These are phyloP conservation scores for Cerceris ruficornis DNA, from an alignment of 2,888 invertebrate species.

Conservation along the genomic window DNA sequence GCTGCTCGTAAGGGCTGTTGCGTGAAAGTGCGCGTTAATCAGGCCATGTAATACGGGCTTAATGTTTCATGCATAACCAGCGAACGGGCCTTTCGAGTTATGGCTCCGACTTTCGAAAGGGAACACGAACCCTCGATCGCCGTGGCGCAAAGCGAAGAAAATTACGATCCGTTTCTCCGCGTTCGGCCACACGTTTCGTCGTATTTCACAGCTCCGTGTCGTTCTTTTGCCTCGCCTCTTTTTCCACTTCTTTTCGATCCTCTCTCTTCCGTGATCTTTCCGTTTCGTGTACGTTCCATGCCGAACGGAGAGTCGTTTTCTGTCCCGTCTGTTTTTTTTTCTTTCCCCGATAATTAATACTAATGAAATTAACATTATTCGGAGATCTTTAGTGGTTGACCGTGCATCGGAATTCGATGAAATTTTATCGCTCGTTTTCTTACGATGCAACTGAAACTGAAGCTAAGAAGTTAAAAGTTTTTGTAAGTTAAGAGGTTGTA, in stretches of 20 bases:
- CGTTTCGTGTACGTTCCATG: slow-evolving; percentile 33
- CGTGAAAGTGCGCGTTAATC: slow-evolving; percentile 65
- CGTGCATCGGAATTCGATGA: no score
- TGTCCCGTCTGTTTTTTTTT: neutral
- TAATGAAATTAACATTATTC: no score
- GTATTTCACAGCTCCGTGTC: slow-evolving; percentile 48
- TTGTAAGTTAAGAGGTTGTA: no score
- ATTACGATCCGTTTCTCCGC: slow-evolving; percentile 60
- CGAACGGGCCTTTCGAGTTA: slow-evolving; percentile 63
- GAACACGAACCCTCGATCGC: slow-evolving; percentile 62
- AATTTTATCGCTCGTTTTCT: no score
- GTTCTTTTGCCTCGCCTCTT: slow-evolving; percentile 29
- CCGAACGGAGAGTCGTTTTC: slow-evolving; percentile 44
- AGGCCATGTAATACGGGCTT: slow-evolving; percentile 62
- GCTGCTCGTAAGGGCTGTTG: slow-evolving; percentile 8
- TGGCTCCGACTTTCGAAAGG: slow-evolving; percentile 62
- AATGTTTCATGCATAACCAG: slow-evolving; percentile 63
- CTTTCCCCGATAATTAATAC: no score
- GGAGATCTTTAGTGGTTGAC: no score
- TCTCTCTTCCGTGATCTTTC: slow-evolving; percentile 27
- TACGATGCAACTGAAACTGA: no score
- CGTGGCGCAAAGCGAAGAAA: slow-evolving; percentile 50
- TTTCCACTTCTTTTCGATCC: slow-evolving; percentile 13
- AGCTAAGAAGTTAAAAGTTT: no score
- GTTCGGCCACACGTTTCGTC: slow-evolving; percentile 48